Base-by-base conservation (phyloP, 2,113 vertebrate genomes). In the Barbus barbus region DNA sequence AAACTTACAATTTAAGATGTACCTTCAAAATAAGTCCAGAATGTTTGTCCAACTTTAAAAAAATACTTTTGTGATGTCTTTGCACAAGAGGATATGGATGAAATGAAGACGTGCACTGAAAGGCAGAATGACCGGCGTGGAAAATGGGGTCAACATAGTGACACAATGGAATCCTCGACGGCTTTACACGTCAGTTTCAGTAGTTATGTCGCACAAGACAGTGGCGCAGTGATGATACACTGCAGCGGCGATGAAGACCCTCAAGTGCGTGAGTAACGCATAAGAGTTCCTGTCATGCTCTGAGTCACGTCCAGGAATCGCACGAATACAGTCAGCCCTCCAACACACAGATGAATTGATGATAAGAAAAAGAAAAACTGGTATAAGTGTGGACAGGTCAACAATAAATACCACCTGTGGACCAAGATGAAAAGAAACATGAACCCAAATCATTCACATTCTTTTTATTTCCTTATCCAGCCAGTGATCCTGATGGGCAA, bases 161-260 rank as follows among this genome's bases (percentile, higher is more conserved):
- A 82, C 81, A 73, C 1, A 53, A 41, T 58, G 71, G 69, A 75
- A 33, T 2, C 28, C 51, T 36, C 48, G 5, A 61, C 9, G 33
- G n/a, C 12, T 67, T 9, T 22, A 61, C 28, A 83, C 16, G 53
- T 83, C 81, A 61, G 22, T 61, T 18, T 83, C 36, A 65, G 74
- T 56, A n/a, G 8, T 9, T 53, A 1, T 24, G 2, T 33, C 13
- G 51, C 56, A 22, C 20, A 5, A 58, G 74, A 77, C 31, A 3
- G 38, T 2, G 11, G 12, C 20, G 22, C 13, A 12, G 46, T 76
- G 28, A 76, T 56, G 74, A 76, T 33, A 28, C 44, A 9, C 44
- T 4, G 44, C 44, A n/a, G 74, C 9, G 28, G 9, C 3, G 28
- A 56, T n/a, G 56, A 41, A 78, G 76, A 61, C 76, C 56, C 76